Base-by-base conservation (phyloP, 1,140 invertebrate genomes). In the Chionoecetes opilio region DNA sequence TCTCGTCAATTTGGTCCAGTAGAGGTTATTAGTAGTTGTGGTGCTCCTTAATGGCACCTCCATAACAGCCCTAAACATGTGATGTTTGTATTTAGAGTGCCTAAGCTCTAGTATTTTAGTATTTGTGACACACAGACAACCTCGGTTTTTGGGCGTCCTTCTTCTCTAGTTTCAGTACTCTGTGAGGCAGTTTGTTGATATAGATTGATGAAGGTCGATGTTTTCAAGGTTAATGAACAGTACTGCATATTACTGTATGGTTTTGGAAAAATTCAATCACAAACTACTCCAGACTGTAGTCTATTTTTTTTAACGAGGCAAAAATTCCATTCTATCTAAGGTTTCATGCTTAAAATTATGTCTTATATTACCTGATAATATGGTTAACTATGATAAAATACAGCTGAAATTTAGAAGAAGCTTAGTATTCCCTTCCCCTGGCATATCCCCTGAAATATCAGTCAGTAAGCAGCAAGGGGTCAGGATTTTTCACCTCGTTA, bases 61-160 rank as follows among this genome's bases (percentile, higher is more conserved):
- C 91, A 93, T 95, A 93, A 93, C 92, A 93, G 91, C 94, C 92
- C 92, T 95, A 93, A 86, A 95, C 94, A 95, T 95, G 94, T 95
- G 94, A 95, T 95, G 91, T 93, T 95, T 95, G 92, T 95, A 95
- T 95, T 95, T 95, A 95, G 94, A 95, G 94, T 95, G 94, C 94
- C 94, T 95, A 95, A 95, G 94, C 94, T 93, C 91, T 95, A 95
- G 94, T 88, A 95, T 93, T 93, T 95, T 95, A 95, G 94, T 84
- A 90, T 87, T 89, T 93, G 86, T 95, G 75, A 93, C 63, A 84
- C 31, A 53, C 32, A 75, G 87, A 93, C 82, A 93, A 88, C 29
- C n/a, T 85, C 87, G 91, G 53, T 90, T 63, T 35, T 86, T 87
- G 93, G 93, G 86, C 63, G n/a, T 75, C 63, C 63, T 75, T n/a